Base-by-base conservation (phyloP, 2,113 vertebrate species). In the Spermophilus dauricus region DNA sequence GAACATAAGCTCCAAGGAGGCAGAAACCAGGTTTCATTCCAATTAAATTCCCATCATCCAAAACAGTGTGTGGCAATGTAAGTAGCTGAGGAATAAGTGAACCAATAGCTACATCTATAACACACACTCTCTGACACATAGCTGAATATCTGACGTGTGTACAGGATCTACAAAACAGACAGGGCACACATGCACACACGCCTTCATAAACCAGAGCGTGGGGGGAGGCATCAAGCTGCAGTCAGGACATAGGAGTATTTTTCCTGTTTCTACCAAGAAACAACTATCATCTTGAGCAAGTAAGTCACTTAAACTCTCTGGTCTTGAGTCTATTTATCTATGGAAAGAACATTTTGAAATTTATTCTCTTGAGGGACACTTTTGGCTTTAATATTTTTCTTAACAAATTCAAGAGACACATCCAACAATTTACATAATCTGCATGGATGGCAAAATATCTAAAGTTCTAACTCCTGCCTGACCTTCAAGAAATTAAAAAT, bases 371-470 rank as follows among this genome's bases (percentile, higher is more conserved):
- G 80, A 84, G 93, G 86, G 17, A 53, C 37, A 65, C 7, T 78
- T 95, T 48, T 34, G 65, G 42, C 56, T 80, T 78, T 39, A 80
- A 45, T 32, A 61, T 70, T 81, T 89, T 95, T 76, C 75, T 91
- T 70, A 91, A 67, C 65, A 91, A 97, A 89, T 86, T 89, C 83
- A 76, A 91, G 39, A 93, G 70, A 76, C 51, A 67, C 16, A 20
- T 5, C n/a, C 5, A 76, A 88, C 1, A 81, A 42, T 58, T 90
- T 67, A 48, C 1, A 91, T 26, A 86, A 70, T n/a, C 48, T 9
- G 77, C 42, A 58, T 17, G 20, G 42, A 92, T 58, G 83, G 42
- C 37, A 87, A 96, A 91, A 89, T 18, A 85, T 93, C 86, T 72
- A 12, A 89, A 86, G 76, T 51, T 75, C 61, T 82, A 80, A 92